These are phyloP conservation scores for Turritopsis dohrnii DNA, from an alignment of 30 jellyfish, hydroid and myxozoan species.

Conservation along the genomic window DNA sequence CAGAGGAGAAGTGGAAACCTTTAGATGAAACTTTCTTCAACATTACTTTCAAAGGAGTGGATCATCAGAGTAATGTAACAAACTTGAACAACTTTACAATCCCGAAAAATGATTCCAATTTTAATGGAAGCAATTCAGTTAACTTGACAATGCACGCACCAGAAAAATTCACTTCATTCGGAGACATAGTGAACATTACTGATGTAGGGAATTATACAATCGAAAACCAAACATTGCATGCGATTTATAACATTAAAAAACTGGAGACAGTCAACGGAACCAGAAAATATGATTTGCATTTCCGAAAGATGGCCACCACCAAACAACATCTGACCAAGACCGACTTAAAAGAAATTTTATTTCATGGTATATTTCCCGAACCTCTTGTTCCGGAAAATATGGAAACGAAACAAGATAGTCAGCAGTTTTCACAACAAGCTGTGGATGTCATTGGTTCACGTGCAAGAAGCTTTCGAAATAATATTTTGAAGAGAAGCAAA, in stretches of 20 bases:
- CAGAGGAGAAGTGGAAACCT: neutral
- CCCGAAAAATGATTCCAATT: neutral
- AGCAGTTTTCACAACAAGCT: neutral
- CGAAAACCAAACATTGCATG: neutral
- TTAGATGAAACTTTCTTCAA: neutral
- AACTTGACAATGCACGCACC: neutral
- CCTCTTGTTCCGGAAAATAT: neutral
- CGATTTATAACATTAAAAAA: neutral
- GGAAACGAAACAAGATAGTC: neutral
- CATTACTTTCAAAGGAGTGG: neutral
- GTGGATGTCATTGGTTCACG: conserved; percentile 15
- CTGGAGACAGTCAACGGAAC: neutral
- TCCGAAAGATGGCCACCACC: neutral
- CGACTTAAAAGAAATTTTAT: conserved; percentile 6
- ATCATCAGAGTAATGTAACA: neutral
- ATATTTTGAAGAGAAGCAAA: neutral
- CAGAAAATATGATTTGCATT: neutral
- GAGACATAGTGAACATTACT: neutral
- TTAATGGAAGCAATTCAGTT: neutral
- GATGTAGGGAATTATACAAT: neutral
- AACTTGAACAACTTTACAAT: neutral
- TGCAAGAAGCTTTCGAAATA: conserved; percentile 1
- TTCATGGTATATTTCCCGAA: conserved; percentile 28
- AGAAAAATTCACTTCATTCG: neutral
- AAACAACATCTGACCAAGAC: neutral